phyloP scores from a whole-genome alignment of 2,888 invertebrate species.

The Tridacna crocea region DNA sequence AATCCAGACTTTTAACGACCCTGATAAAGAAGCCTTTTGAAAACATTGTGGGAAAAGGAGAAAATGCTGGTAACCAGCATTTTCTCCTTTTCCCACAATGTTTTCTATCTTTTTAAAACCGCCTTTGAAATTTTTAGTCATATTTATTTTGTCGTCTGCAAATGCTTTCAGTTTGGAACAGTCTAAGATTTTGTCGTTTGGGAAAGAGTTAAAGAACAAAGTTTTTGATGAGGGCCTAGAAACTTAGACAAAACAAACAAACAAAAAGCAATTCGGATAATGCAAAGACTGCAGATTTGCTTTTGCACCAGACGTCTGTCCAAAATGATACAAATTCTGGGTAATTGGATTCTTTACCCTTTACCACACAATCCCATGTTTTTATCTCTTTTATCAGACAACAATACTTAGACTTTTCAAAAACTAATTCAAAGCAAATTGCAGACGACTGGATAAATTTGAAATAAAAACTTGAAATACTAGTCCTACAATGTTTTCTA shows the following conservation, averaged over 20 bases:
- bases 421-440: not conserved
- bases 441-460: not conserved
- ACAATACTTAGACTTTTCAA: not conserved
- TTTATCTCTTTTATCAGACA: not conserved
- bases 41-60: no score
- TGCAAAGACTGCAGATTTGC: not conserved
- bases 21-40: no score
- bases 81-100: no score
- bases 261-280: not conserved
- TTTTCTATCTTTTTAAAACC: no score
- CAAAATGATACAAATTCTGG: conserved; percentile 6
- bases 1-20: no score
- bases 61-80: no score
- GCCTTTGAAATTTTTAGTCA: no score
- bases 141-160: no score
- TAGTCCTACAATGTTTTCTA: not conserved
- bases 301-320: not conserved
- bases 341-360: not conserved
- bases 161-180: no score
- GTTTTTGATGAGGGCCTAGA: not conserved
- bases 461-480: not conserved
- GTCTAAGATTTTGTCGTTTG: no score
- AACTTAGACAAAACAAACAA: not conserved
- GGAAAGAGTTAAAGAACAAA: not conserved
- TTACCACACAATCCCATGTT: not conserved